Percentiles rank a stretch among this genome's conserved stretches.
Evolutionary conservation across 2,888 invertebrate genomes (phyloP).

Genomic region (Tipula confusa): DNA sequence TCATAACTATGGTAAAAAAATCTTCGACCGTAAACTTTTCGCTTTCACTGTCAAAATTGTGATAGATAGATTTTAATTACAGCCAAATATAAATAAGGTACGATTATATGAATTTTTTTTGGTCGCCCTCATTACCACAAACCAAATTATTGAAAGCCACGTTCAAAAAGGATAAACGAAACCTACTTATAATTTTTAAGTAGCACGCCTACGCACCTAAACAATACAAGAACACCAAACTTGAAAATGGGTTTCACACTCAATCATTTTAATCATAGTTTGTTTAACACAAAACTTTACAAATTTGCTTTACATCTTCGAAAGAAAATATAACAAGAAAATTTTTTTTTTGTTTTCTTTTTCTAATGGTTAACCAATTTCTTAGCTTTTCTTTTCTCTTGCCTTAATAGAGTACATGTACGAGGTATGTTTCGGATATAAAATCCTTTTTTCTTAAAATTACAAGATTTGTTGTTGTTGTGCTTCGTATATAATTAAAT

Average conservation of each 20-base stretch:
- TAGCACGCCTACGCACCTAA: neutral
- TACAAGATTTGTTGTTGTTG: neutral
- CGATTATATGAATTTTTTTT: too few relatives aligned
- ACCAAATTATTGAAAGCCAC: too few relatives aligned
- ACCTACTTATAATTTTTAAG: neutral
- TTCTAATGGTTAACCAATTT: conserved; percentile 5
- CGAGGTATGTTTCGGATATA: neutral
- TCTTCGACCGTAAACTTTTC: too few relatives aligned
- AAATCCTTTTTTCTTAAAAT: neutral
- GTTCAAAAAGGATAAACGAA: too few relatives aligned
- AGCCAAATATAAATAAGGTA: too few relatives aligned
- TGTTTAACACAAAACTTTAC: neutral
- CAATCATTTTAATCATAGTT: neutral
- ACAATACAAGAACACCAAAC: neutral
- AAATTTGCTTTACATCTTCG: neutral
- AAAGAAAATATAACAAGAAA: neutral
- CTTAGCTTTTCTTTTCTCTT: neutral
- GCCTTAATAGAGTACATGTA: too few relatives aligned
- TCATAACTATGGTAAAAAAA: too few relatives aligned
- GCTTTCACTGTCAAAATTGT: too few relatives aligned
- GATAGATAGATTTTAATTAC: too few relatives aligned
- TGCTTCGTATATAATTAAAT: neutral
- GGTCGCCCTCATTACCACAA: too few relatives aligned
- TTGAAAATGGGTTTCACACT: neutral
- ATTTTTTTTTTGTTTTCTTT: neutral